phyloP scores from a whole-genome alignment of 1,140 invertebrate species.

The Papilio machaon region DNA sequence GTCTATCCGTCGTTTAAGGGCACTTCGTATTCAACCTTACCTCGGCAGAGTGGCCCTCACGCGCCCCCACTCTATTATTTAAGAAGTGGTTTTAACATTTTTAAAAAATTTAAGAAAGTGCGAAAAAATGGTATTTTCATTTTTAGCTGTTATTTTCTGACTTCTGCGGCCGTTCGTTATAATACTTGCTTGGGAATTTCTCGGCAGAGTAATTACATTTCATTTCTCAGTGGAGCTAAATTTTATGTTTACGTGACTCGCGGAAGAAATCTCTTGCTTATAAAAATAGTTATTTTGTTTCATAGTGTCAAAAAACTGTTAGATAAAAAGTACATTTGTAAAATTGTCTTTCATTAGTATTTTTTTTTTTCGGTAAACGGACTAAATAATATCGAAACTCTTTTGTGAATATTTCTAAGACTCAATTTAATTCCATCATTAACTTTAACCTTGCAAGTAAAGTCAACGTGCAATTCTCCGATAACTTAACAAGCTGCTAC shows the following conservation, averaged over 20 bases:
- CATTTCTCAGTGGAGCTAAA: constrained; percentile 9
- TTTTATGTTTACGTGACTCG: not conserved
- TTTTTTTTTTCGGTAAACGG: not conserved
- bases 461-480: not conserved
- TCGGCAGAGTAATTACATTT: constrained; percentile 24
- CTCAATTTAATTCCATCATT: constrained; percentile 12
- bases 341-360: too few species aligned
- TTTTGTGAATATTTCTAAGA: not conserved
- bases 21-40: constrained; percentile 45
- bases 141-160: constrained; percentile 27
- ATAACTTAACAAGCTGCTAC: not conserved
- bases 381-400: not conserved
- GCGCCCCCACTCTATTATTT: constrained; percentile 47
- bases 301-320: not conserved
- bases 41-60: constrained; percentile 42
- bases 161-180: constrained; percentile 16
- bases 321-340: not conserved
- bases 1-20: constrained; percentile 44
- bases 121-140: constrained; percentile 38
- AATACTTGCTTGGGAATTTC: constrained; percentile 30
- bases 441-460: not conserved
- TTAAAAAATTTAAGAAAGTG: constrained; percentile 46
- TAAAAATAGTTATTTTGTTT: not conserved
- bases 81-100: constrained; percentile 51
- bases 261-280: not conserved